Evolutionary conservation across 2,888 invertebrate genomes (phyloP), one percentile per base, ranked within the genome.

Genomic region (Dioctria rufipes): DNA sequence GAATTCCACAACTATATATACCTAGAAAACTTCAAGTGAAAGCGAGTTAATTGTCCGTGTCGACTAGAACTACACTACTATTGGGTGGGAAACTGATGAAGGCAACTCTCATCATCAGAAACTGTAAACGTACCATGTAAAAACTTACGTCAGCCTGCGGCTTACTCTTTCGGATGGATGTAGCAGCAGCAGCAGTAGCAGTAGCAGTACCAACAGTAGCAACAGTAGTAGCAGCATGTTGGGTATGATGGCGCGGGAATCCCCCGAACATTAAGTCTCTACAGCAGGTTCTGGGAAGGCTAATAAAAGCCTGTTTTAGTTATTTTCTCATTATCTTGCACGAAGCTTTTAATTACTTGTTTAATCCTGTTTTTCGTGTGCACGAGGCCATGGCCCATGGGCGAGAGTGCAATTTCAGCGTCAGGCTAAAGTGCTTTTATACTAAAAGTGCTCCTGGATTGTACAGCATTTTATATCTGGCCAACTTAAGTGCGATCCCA

Each of bases 271-370:
- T 13, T 51, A 5, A 11, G 37, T 8, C 13, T 51, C 40, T 6
- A 37, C 51, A 25, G 25, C 25, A 69, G 69, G 51, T 54, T 40
- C 71, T 49, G 13, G 40, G 25, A 39, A 39, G 71, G 71, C 71
- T 71, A 71, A 71, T 71, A 51, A 71, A 71, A 71, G 71, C 71
- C 51, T 54, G 71, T 71, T 51, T 71, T 51, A 71, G 71, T 71
- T 71, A 71, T 71, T 71, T 71, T 71, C 71, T 71, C 71, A 71
- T 71, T 71, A 71, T 71, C 71, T 54, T 54, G 40, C 51, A 54
- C 71, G 54, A 51, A 42, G n/a, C 71, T 51, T 71, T 71, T 71
- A 71, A 71, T 71, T 71, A 71, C 71, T 51, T 51, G 51, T 37
- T 71, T 71, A 71, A 71, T 54, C 40, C 71, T 71, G 71, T 51